Evolutionary conservation across 92 coral and sea anemone genomes (phyloP).

Genomic region (Hydrozoanthus gracilis): DNA sequence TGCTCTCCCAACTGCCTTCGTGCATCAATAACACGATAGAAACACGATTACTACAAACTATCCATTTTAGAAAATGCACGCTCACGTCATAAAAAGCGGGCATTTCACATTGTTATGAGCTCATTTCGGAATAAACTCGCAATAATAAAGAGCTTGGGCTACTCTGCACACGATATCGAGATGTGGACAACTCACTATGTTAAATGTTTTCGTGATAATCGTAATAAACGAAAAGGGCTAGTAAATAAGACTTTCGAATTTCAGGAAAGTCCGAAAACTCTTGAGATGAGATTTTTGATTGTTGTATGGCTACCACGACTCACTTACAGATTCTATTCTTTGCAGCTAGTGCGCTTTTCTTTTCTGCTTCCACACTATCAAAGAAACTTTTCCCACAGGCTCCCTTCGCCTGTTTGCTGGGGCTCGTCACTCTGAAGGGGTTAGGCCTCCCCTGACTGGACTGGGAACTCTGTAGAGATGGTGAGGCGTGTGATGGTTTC

Average conservation of each 20-base stretch:
- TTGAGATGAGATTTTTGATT: not conserved
- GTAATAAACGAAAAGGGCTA: too few relatives aligned
- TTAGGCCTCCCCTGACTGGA: slow-evolving; percentile 85
- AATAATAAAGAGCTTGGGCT: too few relatives aligned
- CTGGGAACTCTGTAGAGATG: slow-evolving; percentile 57
- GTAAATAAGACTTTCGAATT: not conserved
- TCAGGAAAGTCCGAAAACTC: not conserved
- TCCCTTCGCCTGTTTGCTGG: slow-evolving; percentile 59
- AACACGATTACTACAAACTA: too few relatives aligned
- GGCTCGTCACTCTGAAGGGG: slow-evolving; percentile 86
- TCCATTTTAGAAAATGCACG: too few relatives aligned
- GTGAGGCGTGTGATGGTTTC: slow-evolving; percentile 60
- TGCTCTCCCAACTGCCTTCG: too few relatives aligned
- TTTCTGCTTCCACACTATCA: slow-evolving; percentile 91
- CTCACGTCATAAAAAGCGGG: too few relatives aligned
- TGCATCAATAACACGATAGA: too few relatives aligned
- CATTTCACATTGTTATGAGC: too few relatives aligned
- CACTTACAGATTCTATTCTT: slow-evolving; percentile 74
- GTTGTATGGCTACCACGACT: not conserved
- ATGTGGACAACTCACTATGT: too few relatives aligned
- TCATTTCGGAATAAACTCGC: too few relatives aligned
- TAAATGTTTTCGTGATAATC: too few relatives aligned
- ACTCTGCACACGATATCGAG: too few relatives aligned
- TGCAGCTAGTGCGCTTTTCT: slow-evolving; percentile 64
- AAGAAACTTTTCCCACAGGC: slow-evolving; percentile 85